phyloP scores from a whole-genome alignment of 2,888 invertebrate genomes.

The Epistrophella euchroma region DNA sequence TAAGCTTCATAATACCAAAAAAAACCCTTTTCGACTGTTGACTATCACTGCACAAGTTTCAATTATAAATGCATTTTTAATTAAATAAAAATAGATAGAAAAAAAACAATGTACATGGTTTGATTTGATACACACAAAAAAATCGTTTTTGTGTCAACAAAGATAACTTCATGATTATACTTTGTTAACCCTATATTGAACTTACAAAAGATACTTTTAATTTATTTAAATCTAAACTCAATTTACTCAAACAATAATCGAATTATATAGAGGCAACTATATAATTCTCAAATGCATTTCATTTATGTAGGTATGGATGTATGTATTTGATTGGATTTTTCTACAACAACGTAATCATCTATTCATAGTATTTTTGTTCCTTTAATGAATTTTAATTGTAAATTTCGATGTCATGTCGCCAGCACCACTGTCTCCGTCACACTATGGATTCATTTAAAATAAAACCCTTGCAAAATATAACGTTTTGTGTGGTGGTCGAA shows the following conservation, averaged over 20 bases:
- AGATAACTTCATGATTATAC: conserved; percentile 19
- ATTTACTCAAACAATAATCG: conserved; percentile 19
- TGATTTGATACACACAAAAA: neutral
- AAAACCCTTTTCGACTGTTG: too few relatives aligned
- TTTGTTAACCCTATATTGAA: conserved; percentile 9
- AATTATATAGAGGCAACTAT: neutral
- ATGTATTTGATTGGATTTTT: conserved; percentile 23
- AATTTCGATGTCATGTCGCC: conserved; percentile 19
- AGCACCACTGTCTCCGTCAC: neutral
- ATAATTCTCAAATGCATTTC: neutral
- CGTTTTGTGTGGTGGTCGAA: neutral
- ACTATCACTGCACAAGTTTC: neutral
- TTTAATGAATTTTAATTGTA: conserved; percentile 31
- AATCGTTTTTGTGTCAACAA: conserved; percentile 9
- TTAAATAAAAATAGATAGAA: neutral
- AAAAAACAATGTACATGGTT: neutral
- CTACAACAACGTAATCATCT: conserved; percentile 3
- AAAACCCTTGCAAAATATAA: neutral
- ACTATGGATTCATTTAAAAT: neutral
- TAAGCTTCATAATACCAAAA: too few relatives aligned
- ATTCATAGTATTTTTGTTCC: conserved; percentile 2
- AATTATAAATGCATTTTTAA: neutral
- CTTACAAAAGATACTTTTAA: conserved; percentile 1
- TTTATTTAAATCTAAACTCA: conserved; percentile 13
- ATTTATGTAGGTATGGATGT: too few relatives aligned